These are phyloP conservation scores for Petromus typicus DNA, from an alignment of 2,113 vertebrate genomes.

Conservation along the genomic window DNA sequence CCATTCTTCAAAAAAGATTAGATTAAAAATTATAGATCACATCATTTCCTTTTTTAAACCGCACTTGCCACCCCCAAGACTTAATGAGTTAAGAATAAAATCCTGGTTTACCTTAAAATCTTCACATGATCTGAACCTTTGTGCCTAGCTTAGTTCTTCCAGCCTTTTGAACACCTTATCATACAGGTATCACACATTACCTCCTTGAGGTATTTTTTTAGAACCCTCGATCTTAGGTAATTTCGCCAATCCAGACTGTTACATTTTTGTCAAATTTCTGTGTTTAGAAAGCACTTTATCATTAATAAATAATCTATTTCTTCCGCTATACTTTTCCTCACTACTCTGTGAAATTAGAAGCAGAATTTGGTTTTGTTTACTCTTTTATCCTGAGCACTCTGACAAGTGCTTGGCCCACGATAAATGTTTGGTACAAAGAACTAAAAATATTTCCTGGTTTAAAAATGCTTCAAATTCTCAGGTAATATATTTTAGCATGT, in stretches of 20 bases:
- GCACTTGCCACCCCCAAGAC: neutral
- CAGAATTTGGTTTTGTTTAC: neutral
- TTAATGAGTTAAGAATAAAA: neutral
- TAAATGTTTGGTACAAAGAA: neutral
- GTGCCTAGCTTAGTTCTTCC: neutral
- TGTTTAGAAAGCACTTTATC: neutral
- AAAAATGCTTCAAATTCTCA: neutral
- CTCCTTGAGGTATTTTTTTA: neutral
- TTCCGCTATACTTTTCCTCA: neutral
- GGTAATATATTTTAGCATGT: neutral
- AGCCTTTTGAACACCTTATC: neutral
- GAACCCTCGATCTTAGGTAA: neutral
- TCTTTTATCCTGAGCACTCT: neutral
- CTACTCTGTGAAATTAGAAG: neutral
- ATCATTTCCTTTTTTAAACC: conserved; percentile 10
- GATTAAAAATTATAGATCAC: neutral
- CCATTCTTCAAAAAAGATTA: neutral
- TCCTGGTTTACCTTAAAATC: neutral
- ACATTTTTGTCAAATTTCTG: neutral
- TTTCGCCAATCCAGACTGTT: neutral
- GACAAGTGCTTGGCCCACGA: neutral
- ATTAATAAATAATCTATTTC: neutral
- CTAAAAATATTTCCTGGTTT: neutral
- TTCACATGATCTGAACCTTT: neutral
- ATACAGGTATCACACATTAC: neutral